Evolutionary conservation across 30 jellyfish, hydroid and myxozoan species (phyloP).

Genomic region (Hydractinia symbiolongicarpus): DNA sequence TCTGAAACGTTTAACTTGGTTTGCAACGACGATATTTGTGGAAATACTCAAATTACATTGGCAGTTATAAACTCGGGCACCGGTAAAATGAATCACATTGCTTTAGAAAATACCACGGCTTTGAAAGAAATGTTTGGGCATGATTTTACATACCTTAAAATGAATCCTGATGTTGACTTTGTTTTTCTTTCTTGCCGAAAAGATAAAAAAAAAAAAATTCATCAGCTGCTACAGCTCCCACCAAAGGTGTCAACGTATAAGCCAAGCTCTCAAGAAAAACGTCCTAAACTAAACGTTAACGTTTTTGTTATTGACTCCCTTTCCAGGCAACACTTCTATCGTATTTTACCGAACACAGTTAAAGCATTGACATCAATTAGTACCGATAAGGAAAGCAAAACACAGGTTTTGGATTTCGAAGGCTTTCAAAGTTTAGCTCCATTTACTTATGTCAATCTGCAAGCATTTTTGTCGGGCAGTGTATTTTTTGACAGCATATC

Average conservation of each 20-base stretch:
- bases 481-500: slow-evolving; percentile 29
- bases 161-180: slow-evolving; percentile 29
- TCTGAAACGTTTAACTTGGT: not conserved
- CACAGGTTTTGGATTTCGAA: slow-evolving; percentile 43
- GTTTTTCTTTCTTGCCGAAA: slow-evolving; percentile 36
- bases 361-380: slow-evolving; percentile 28
- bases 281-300: slow-evolving; percentile 35
- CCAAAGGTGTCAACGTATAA: not conserved
- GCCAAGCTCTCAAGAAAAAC: too few relatives aligned
- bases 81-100: slow-evolving; percentile 27
- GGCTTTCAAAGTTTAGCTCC: slow-evolving; percentile 79
- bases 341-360: slow-evolving; percentile 57
- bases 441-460: slow-evolving; percentile 68
- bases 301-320: slow-evolving; percentile 69
- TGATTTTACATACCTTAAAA: not conserved
- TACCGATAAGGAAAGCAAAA: not conserved
- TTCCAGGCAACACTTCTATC: slow-evolving; percentile 71
- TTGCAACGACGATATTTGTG: slow-evolving; percentile 39
- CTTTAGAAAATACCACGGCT: not conserved
- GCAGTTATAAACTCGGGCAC: slow-evolving; percentile 12
- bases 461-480: slow-evolving; percentile 73
- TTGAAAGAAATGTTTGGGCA: slow-evolving; percentile 36
- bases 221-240: slow-evolving; percentile 33
- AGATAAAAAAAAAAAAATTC: not conserved
- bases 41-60: slow-evolving; percentile 13